phyloP scores from a whole-genome alignment of 2,888 invertebrate genomes.

The Tuta absoluta region DNA sequence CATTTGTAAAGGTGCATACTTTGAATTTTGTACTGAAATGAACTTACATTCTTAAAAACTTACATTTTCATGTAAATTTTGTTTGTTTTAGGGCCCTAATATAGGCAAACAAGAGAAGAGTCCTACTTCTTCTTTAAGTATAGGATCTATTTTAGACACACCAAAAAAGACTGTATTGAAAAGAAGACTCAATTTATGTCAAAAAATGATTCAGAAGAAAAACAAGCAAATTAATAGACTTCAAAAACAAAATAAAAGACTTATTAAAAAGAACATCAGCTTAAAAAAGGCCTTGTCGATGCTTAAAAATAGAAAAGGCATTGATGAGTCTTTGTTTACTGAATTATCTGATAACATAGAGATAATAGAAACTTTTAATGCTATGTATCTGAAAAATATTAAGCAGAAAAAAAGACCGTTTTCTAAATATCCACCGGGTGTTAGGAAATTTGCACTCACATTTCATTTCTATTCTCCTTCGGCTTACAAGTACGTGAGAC shows the following conservation, averaged over 20 bases:
- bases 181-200: conserved; percentile 1
- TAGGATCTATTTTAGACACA: conserved; percentile 12
- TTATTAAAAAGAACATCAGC: conserved; percentile 18
- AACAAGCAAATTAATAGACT: conserved; percentile 20
- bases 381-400: conserved; percentile 23
- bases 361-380: conserved; percentile 12
- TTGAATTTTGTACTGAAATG: no score
- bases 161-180: conserved; percentile 4
- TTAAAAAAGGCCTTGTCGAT: neutral
- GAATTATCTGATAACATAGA: neutral
- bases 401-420: conserved; percentile 27
- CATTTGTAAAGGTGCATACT: no score
- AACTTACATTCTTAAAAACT: no score
- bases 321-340: conserved; percentile 13
- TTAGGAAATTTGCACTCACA: conserved; percentile 34
- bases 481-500: no score
- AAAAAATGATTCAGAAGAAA: neutral
- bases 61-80: no score
- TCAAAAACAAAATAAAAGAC: conserved; percentile 19
- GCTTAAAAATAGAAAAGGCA: conserved; percentile 14
- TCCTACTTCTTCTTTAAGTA: conserved; percentile 7
- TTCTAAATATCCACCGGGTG: conserved; percentile 30
- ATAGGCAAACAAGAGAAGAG: no score
- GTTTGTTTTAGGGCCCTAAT: no score
- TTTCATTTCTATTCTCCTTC: no score